Conservation (phyloP, 2,113 vertebrate species). For the Salvator merianae region DNA sequence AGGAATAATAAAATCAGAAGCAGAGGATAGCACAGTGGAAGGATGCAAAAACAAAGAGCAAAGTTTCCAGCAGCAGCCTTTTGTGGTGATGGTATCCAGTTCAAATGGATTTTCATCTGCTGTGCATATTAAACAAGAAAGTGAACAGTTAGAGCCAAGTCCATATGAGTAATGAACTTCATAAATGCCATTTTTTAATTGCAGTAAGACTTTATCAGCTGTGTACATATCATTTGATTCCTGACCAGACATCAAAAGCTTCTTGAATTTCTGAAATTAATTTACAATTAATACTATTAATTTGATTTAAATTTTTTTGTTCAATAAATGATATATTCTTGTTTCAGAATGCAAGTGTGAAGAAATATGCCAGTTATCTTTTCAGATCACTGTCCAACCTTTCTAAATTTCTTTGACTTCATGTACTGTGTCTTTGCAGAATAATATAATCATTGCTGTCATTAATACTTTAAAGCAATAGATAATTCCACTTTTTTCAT, state of each 20-base stretch:
- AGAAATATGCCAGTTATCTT: constrained; percentile 72
- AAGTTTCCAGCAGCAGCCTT: constrained; percentile 72
- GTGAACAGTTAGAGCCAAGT: constrained; percentile 70
- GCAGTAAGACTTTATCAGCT: constrained; percentile 69
- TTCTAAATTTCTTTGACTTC: constrained; percentile 59
- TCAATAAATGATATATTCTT: constrained; percentile 61
- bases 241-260: constrained; percentile 65
- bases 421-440: constrained; percentile 57
- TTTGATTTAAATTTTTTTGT: constrained; percentile 69
- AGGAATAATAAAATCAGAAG: constrained; percentile 54
- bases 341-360: constrained; percentile 73
- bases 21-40: constrained; percentile 45
- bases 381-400: constrained; percentile 67
- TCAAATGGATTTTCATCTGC: constrained; percentile 69
- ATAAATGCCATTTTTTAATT: constrained; percentile 70
- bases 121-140: constrained; percentile 73
- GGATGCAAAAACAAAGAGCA: constrained; percentile 63
- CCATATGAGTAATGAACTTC: constrained; percentile 63
- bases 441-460: constrained; percentile 56
- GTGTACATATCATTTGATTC: constrained; percentile 67
- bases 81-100: constrained; percentile 80
- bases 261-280: constrained; percentile 67
- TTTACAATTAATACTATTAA: constrained; percentile 70
- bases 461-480: constrained; percentile 60
- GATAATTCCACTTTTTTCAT: constrained; percentile 67